These are phyloP conservation scores for Leptonema lineaticorne DNA, from an alignment of 1,140 invertebrate genomes.

Conservation along the genomic window DNA sequence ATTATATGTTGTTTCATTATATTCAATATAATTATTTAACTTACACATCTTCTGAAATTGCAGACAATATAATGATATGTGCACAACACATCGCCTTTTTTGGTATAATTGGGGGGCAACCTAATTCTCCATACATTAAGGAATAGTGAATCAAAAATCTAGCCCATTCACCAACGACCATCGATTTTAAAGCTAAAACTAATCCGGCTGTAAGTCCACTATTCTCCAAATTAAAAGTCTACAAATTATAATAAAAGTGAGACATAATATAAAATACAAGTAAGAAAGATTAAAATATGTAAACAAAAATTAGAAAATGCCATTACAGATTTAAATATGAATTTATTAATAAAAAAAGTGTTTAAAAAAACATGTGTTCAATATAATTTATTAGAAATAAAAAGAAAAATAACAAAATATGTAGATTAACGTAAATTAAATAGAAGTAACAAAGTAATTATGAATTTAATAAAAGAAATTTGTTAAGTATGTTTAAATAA, in stretches of 20 bases:
- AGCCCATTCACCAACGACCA: conserved; percentile 52
- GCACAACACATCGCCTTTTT: conserved; percentile 51
- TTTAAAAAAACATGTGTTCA: not conserved
- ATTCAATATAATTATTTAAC: not conserved
- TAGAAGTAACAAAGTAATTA: not conserved
- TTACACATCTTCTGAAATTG: not conserved
- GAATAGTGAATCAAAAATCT: conserved; percentile 50
- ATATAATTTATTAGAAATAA: not conserved
- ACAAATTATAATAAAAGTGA: conserved; percentile 10
- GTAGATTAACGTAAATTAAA: not conserved
- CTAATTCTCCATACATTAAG: conserved; percentile 54
- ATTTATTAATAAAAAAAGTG: too few relatives aligned
- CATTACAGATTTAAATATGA: too few relatives aligned
- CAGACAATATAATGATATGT: conserved; percentile 44
- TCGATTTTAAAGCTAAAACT: conserved; percentile 49
- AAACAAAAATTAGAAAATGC: not conserved
- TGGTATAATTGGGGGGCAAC: conserved; percentile 50
- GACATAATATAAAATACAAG: conserved; percentile 22
- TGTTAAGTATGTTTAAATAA: too few relatives aligned
- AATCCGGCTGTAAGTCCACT: conserved; percentile 50
- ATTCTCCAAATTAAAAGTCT: conserved; percentile 42
- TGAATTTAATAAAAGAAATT: not conserved
- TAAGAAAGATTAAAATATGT: not conserved
- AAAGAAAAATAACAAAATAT: too few relatives aligned
- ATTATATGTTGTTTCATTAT: not conserved